phyloP scores from a whole-genome alignment of 2,113 vertebrate species.

The Pipa parva region DNA sequence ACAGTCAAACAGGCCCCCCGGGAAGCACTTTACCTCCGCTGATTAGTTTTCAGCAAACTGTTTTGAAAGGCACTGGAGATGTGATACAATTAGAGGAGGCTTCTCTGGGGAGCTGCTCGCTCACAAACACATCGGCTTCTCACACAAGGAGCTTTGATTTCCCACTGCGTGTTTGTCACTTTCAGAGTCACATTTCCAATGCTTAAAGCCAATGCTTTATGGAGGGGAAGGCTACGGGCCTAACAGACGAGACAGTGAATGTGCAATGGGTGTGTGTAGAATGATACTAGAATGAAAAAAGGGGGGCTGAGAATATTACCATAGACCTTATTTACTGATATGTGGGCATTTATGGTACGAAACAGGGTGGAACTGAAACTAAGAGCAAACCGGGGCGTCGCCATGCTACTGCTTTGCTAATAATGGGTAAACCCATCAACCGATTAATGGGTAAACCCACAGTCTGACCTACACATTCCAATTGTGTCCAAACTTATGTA shows the following conservation, averaged over 20 bases:
- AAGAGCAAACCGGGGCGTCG: no score
- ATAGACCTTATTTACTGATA: no score
- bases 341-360: no score
- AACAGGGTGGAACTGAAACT: no score
- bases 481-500: no score
- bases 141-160: constrained; percentile 42
- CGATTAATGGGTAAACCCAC: no score
- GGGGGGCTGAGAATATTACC: neutral
- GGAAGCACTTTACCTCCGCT: constrained; percentile 42
- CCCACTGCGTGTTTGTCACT: constrained; percentile 39
- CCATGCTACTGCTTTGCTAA: no score
- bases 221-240: no score
- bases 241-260: no score
- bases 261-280: neutral
- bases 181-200: constrained; percentile 39
- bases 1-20: constrained; percentile 37
- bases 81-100: constrained; percentile 39
- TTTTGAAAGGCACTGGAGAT: constrained; percentile 43
- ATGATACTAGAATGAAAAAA: constrained; percentile 6
- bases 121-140: constrained; percentile 38
- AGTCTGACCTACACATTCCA: no score
- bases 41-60: constrained; percentile 43
- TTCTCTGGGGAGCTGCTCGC: constrained; percentile 24
- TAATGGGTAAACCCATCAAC: no score
- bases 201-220: constrained; percentile 22